phyloP scores from a whole-genome alignment of 1,140 invertebrate genomes.

The Brachionus koreanus region DNA sequence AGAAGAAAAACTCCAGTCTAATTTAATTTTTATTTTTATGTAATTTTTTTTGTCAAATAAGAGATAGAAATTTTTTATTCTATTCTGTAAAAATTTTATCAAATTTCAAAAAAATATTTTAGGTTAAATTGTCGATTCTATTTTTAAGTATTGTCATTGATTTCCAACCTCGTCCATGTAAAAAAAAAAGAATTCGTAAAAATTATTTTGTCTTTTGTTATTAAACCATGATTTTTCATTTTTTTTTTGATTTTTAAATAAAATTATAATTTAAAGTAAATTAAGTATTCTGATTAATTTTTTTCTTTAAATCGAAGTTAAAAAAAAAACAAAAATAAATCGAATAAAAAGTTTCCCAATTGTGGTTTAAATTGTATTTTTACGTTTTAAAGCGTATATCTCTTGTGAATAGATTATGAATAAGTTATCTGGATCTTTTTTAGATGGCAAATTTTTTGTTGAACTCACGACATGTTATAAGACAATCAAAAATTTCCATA shows the following conservation, averaged over 20 bases:
- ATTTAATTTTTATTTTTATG: constrained; percentile 1
- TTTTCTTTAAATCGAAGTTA: background rate
- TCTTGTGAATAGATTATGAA: background rate
- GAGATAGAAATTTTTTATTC: background rate
- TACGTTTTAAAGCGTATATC: constrained; percentile 41
- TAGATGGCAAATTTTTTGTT: background rate
- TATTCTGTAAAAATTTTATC: background rate
- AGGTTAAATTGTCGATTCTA: background rate
- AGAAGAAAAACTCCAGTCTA: background rate
- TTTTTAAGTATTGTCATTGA: background rate
- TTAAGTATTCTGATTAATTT: background rate
- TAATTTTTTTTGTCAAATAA: constrained; percentile 1
- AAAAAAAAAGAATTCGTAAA: background rate
- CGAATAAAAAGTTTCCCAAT: background rate
- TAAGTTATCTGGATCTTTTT: background rate
- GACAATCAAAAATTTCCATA: background rate
- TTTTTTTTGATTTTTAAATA: background rate
- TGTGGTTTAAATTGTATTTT: background rate
- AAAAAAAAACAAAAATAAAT: background rate
- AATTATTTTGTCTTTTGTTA: background rate
- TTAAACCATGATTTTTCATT: background rate
- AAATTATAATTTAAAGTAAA: background rate
- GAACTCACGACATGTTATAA: background rate
- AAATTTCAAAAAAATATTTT: background rate
- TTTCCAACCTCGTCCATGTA: background rate